Conservation (phyloP, 2,888 invertebrate genomes). For the Neuroscelio doddi region DNA sequence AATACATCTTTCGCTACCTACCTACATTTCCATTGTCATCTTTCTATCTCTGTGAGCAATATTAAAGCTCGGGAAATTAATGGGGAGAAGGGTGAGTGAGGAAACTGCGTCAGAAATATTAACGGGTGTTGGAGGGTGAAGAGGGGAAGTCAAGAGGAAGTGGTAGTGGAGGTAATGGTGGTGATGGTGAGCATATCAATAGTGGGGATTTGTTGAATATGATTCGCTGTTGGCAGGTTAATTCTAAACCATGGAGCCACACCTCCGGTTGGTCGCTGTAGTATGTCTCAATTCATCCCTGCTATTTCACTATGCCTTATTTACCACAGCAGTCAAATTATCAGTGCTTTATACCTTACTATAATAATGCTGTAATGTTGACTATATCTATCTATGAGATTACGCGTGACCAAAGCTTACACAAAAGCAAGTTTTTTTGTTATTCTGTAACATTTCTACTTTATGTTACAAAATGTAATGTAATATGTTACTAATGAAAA, state of each 20-base stretch:
- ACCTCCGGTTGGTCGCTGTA: constrained; percentile 52
- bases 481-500: too few species aligned
- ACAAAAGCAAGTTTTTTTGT: too few species aligned
- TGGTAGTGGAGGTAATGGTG: constrained; percentile 41
- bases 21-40: constrained; percentile 36
- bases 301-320: constrained; percentile 37
- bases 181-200: constrained; percentile 47
- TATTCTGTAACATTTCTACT: too few species aligned
- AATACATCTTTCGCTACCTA: constrained; percentile 26
- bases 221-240: constrained; percentile 67
- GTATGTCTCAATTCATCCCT: constrained; percentile 66
- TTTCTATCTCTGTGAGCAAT: constrained; percentile 63
- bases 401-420: too few species aligned
- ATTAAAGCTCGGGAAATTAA: constrained; percentile 68
- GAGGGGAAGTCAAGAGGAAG: constrained; percentile 39
- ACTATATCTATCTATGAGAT: not conserved
- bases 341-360: constrained; percentile 33
- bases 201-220: constrained; percentile 62
- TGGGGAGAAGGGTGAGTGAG: constrained; percentile 52
- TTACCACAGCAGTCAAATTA: constrained; percentile 34
- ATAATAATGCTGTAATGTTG: constrained; percentile 40
- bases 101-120: constrained; percentile 41
- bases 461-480: too few species aligned
- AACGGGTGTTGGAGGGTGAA: constrained; percentile 26
- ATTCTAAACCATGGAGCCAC: constrained; percentile 62